These are phyloP conservation scores for Nicator chloris DNA, from an alignment of 2,113 vertebrate genomes.

Conservation along the genomic window DNA sequence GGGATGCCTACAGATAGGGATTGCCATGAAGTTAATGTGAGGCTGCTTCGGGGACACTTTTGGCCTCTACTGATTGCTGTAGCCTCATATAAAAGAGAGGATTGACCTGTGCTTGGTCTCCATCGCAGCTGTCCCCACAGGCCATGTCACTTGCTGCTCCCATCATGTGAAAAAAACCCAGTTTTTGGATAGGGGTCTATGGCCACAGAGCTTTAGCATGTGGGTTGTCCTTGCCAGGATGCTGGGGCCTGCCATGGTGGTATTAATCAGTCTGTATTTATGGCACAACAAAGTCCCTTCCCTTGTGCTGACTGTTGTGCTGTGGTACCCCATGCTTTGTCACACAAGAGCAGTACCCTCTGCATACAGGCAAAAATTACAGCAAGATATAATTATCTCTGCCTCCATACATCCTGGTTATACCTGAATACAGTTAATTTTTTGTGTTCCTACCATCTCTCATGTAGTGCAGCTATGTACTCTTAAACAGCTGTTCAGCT, in stretches of 20 bases:
- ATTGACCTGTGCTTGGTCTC: neutral
- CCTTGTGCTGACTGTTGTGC: neutral
- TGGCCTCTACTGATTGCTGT: neutral
- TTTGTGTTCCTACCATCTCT: neutral
- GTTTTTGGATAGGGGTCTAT: neutral
- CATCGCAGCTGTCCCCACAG: neutral
- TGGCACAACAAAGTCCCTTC: neutral
- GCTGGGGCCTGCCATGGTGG: neutral
- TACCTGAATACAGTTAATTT: neutral
- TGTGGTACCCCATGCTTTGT: neutral
- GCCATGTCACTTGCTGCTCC: neutral
- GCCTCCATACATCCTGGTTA: neutral
- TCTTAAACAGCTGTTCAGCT: constrained; percentile 37
- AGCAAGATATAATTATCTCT: neutral
- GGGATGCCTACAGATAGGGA: neutral
- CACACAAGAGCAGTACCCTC: neutral
- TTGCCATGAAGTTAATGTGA: neutral
- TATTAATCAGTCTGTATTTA: neutral
- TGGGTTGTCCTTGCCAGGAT: neutral
- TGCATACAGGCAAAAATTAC: neutral
- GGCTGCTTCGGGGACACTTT: neutral
- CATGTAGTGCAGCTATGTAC: neutral
- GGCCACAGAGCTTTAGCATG: neutral
- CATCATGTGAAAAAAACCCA: accelerated
- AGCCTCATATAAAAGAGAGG: neutral